Conservation (phyloP, 2,113 vertebrate species). For the Gymnobelideus leadbeateri region DNA sequence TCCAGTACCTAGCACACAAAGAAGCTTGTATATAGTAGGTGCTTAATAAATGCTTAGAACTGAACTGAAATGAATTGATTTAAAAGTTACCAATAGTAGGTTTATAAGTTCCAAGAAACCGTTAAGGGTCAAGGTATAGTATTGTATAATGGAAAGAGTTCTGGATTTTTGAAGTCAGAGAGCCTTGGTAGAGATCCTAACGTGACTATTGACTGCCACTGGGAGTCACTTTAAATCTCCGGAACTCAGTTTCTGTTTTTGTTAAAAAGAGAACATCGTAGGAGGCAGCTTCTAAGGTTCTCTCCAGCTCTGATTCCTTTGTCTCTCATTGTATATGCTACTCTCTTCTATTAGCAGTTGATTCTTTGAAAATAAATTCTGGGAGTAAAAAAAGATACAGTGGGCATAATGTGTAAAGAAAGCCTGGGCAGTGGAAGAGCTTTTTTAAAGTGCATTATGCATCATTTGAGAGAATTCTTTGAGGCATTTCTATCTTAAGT, state of each 20-base stretch:
- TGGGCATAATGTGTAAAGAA: background rate
- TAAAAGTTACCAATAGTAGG: background rate
- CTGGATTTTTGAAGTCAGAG: background rate
- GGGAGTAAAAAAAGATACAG: background rate
- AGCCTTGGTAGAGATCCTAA: background rate
- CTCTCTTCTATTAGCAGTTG: background rate
- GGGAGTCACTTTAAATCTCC: background rate
- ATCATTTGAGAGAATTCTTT: background rate
- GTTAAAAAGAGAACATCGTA: background rate
- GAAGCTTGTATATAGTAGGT: background rate
- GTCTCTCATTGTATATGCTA: background rate
- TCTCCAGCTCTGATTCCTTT: background rate
- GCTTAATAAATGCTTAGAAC: background rate
- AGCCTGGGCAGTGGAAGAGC: background rate
- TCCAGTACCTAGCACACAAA: background rate
- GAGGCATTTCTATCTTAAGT: background rate
- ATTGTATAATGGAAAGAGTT: background rate
- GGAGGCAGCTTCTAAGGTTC: background rate
- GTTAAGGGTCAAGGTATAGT: background rate
- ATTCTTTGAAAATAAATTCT: background rate
- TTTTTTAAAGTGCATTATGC: background rate
- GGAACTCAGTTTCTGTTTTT: conserved; percentile 8
- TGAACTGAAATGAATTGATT: background rate
- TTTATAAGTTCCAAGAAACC: background rate
- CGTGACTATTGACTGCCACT: background rate